Conservation (phyloP, 2,113 vertebrate genomes). For the Dissostichus mawsoni region DNA sequence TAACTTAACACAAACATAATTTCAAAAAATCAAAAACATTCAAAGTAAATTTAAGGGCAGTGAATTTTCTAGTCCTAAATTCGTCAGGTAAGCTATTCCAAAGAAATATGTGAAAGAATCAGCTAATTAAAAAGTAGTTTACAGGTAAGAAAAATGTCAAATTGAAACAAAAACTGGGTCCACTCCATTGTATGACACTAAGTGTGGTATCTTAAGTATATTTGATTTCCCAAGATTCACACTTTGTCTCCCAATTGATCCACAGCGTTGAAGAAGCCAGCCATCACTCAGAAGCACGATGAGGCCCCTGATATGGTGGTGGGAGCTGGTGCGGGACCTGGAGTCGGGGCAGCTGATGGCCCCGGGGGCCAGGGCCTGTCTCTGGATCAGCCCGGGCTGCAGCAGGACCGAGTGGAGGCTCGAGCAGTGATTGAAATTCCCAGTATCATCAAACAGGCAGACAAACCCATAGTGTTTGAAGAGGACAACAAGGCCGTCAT, state of each 20-base stretch:
- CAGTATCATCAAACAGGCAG: slow-evolving; percentile 57
- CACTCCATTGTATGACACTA: not conserved
- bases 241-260: not conserved
- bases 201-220: not conserved
- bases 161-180: not conserved
- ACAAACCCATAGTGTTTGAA: slow-evolving; percentile 77
- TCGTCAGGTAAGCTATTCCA: too few species aligned
- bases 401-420: slow-evolving; percentile 70
- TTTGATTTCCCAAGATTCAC: not conserved
- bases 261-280: slow-evolving; percentile 83
- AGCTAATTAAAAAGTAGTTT: not conserved
- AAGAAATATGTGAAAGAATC: too few species aligned
- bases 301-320: slow-evolving; percentile 59
- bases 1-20: too few species aligned
- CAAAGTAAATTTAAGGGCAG: too few species aligned
- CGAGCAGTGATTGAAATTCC: slow-evolving; percentile 33
- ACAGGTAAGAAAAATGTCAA: not conserved
- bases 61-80: too few species aligned
- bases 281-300: slow-evolving; percentile 80
- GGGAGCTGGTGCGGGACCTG: slow-evolving; percentile 61
- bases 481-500: slow-evolving; percentile 82
- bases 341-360: slow-evolving; percentile 68
- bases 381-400: slow-evolving; percentile 77
- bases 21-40: too few species aligned
- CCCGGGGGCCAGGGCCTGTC: slow-evolving; percentile 65